A percentile compares a stretch with the other conserved stretches of the same genome.
These are phyloP conservation scores for Hedychridium roseum DNA, from an alignment of 2,888 invertebrate genomes.

Conservation along the genomic window DNA sequence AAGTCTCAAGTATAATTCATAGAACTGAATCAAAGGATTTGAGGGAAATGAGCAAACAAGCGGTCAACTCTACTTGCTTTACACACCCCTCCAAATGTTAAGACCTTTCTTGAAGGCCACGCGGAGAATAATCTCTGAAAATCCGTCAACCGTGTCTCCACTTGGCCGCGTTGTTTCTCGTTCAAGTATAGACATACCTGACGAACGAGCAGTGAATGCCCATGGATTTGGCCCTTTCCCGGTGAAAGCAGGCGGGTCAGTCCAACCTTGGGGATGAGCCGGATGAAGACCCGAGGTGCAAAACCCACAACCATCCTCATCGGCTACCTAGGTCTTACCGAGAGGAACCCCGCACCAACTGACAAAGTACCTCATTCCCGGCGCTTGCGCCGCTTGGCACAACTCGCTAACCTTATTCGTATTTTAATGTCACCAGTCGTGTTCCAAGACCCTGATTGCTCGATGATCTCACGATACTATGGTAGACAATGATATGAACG, in stretches of 20 bases:
- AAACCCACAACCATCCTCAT: constrained; percentile 29
- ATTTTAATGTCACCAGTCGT: too few species aligned
- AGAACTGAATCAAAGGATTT: neutral
- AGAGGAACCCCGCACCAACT: constrained; percentile 12
- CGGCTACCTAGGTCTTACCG: constrained; percentile 13
- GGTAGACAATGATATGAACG: too few species aligned
- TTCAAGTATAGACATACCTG: constrained; percentile 31
- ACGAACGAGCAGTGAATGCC: constrained; percentile 2
- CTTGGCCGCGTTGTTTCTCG: neutral
- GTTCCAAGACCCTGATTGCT: too few species aligned
- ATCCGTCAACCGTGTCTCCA: neutral
- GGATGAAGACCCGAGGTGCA: constrained; percentile 21
- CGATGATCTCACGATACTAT: too few species aligned
- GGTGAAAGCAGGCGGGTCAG: neutral
- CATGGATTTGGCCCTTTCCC: constrained; percentile 6
- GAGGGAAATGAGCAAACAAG: neutral
- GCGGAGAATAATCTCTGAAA: neutral
- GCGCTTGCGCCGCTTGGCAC: constrained; percentile 39
- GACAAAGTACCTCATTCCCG: constrained; percentile 9
- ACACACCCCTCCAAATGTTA: neutral
- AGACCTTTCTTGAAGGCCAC: neutral
- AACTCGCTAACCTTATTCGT: too few species aligned
- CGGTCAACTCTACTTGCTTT: neutral
- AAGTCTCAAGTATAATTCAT: too few species aligned
- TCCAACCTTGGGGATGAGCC: constrained; percentile 12